Percentiles rank a stretch among this genome's conserved stretches.
These are phyloP conservation scores for Parnassius apollo DNA, from an alignment of 2,888 invertebrate species.

Conservation along the genomic window DNA sequence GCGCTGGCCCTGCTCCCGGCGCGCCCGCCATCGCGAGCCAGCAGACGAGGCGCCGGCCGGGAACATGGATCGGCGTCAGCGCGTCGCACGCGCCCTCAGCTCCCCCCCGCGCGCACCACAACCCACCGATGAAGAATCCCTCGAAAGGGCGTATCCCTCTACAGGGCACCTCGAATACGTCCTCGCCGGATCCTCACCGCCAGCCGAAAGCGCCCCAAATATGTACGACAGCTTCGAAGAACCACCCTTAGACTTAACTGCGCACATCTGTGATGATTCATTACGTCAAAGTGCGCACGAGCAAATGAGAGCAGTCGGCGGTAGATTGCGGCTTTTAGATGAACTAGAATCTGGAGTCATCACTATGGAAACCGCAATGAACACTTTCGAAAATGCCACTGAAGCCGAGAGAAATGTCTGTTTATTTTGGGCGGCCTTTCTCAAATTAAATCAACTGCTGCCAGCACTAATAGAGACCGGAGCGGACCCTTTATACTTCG, in stretches of 20 bases:
- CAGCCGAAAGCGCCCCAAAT: constrained; percentile 89
- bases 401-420: constrained; percentile 86
- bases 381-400: constrained; percentile 78
- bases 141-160: constrained; percentile 85
- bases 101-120: constrained; percentile 45
- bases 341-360: constrained; percentile 87
- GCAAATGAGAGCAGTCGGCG: constrained; percentile 86
- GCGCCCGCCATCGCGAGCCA: constrained; percentile 55
- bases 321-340: constrained; percentile 85
- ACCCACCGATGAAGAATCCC: constrained; percentile 68
- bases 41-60: constrained; percentile 48
- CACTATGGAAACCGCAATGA: constrained; percentile 77
- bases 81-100: constrained; percentile 52
- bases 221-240: constrained; percentile 91
- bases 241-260: constrained; percentile 85
- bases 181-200: constrained; percentile 90
- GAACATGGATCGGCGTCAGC: constrained; percentile 57
- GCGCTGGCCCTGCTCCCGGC: constrained; percentile 65
- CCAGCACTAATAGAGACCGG: constrained; percentile 83
- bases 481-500: constrained; percentile 86
- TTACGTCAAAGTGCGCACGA: constrained; percentile 87
- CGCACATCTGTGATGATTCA: constrained; percentile 87
- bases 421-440: constrained; percentile 87
- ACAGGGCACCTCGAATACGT: constrained; percentile 87
- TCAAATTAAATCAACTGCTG: constrained; percentile 85